Percentiles rank a stretch among this genome's conserved stretches.
These are phyloP conservation scores for Cephus nigrinus DNA, from an alignment of 2,888 invertebrate genomes.

Conservation along the genomic window DNA sequence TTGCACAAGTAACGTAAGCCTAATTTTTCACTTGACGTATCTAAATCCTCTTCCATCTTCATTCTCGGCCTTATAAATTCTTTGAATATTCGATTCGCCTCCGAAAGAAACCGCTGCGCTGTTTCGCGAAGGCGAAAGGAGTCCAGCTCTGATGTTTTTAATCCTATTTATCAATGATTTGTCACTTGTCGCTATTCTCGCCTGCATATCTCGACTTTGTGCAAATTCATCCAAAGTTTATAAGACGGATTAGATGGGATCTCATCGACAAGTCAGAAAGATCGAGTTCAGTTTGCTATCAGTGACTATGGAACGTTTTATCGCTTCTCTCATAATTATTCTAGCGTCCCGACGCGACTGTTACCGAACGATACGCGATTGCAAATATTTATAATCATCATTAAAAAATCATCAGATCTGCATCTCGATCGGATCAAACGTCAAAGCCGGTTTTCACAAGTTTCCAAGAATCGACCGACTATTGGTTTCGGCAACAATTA, in stretches of 20 bases:
- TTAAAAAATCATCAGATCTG: background rate
- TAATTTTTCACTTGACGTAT: background rate
- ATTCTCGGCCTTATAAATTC: background rate
- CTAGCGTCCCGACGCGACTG: background rate
- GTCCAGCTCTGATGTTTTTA: background rate
- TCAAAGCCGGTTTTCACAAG: background rate
- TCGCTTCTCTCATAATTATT: background rate
- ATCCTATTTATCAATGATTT: background rate
- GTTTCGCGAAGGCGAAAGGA: background rate
- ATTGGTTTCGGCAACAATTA: conserved; percentile 26
- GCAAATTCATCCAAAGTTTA: background rate
- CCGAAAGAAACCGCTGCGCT: background rate
- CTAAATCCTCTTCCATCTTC: background rate
- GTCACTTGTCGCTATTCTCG: background rate
- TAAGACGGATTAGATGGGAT: background rate
- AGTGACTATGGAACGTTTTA: background rate
- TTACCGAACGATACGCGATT: background rate
- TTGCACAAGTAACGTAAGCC: background rate
- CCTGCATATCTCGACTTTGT: background rate
- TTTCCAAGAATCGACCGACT: conserved; percentile 6
- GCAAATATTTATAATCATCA: background rate
- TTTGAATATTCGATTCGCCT: background rate
- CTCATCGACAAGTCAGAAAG: background rate
- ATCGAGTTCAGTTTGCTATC: background rate
- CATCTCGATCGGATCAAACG: background rate